These are phyloP conservation scores for Drosophila merina DNA, from an alignment of 2,888 invertebrate genomes.

Conservation along the genomic window DNA sequence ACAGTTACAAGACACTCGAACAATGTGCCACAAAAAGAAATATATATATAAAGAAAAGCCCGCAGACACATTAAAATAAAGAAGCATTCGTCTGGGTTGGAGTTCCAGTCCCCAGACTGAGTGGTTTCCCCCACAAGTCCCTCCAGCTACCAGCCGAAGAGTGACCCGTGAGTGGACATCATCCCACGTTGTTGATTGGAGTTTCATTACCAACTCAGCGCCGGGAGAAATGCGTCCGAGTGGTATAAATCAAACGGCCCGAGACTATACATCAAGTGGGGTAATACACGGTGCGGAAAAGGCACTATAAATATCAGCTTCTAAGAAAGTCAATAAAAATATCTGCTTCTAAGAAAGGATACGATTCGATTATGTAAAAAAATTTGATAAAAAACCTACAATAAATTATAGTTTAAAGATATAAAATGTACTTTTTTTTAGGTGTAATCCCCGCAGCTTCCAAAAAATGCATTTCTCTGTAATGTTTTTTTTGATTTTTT, in stretches of 20 bases:
- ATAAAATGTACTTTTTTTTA: background rate
- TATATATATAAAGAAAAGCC: constrained; percentile 21
- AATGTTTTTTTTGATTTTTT: constrained; percentile 57
- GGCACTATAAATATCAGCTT: no score
- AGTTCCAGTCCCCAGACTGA: constrained; percentile 15
- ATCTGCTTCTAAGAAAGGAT: no score
- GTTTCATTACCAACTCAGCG: constrained; percentile 68
- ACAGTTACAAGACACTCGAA: constrained; percentile 49
- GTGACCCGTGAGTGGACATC: constrained; percentile 37
- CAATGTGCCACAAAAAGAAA: constrained; percentile 38
- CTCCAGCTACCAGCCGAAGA: constrained; percentile 1
- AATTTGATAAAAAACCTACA: no score
- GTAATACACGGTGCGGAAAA: constrained; percentile 40
- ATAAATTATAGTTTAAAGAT: no score
- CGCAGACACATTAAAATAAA: constrained; percentile 4
- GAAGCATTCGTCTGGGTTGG: constrained; percentile 25
- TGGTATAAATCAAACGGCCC: constrained; percentile 75
- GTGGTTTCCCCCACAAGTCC: background rate
- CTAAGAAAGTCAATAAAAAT: no score
- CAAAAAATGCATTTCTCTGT: constrained; percentile 62
- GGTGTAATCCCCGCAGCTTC: constrained; percentile 3
- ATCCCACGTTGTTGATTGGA: constrained; percentile 57
- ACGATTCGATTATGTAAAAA: no score
- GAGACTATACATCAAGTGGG: constrained; percentile 74
- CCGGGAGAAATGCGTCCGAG: constrained; percentile 53